Percentiles rank a stretch among this genome's conserved stretches.
Conservation (phyloP, 1,140 invertebrate species). For the Drosophila bipectinata region DNA sequence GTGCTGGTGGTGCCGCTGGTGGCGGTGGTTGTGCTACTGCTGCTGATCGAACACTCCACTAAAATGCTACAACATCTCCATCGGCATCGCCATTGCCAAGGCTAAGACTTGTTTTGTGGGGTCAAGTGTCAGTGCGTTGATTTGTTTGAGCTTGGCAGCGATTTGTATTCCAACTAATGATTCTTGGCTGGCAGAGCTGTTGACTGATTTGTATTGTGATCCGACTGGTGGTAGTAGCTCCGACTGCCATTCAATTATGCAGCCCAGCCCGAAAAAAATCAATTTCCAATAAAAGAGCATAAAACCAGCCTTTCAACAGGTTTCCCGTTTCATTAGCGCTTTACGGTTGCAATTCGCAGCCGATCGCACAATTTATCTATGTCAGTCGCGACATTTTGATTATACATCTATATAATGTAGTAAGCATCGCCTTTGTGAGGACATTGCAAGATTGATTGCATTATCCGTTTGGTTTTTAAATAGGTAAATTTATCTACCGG, state of each 20-base stretch:
- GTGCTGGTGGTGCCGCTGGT: background rate
- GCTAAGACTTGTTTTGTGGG: conserved; percentile 72
- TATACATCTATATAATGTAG: conserved; percentile 6
- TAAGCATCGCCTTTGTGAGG: conserved; percentile 13
- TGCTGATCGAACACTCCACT: conserved; percentile 42
- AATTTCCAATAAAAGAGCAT: conserved; percentile 44
- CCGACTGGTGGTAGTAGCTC: background rate
- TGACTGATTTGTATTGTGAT: conserved; percentile 38
- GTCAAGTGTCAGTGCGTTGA: conserved; percentile 76
- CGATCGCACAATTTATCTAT: conserved; percentile 52
- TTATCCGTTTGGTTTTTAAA: conserved; percentile 9
- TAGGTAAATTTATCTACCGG: conserved; percentile 1
- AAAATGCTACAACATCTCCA: conserved; percentile 57
- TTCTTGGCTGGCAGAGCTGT: conserved; percentile 33
- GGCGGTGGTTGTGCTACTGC: conserved; percentile 40
- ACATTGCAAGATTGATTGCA: conserved; percentile 35
- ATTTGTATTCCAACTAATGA: conserved; percentile 67
- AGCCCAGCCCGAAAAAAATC: conserved; percentile 22
- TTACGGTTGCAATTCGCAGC: conserved; percentile 25
- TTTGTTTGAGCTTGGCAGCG: conserved; percentile 33
- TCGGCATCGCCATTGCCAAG: conserved; percentile 69
- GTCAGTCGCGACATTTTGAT: conserved; percentile 57
- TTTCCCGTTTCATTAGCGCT: conserved; percentile 61
- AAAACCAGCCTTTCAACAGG: conserved; percentile 42
- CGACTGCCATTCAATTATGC: conserved; percentile 41